Evolutionary conservation across 2,113 vertebrate species (phyloP).

Genomic region (Spheniscus mendiculus): DNA sequence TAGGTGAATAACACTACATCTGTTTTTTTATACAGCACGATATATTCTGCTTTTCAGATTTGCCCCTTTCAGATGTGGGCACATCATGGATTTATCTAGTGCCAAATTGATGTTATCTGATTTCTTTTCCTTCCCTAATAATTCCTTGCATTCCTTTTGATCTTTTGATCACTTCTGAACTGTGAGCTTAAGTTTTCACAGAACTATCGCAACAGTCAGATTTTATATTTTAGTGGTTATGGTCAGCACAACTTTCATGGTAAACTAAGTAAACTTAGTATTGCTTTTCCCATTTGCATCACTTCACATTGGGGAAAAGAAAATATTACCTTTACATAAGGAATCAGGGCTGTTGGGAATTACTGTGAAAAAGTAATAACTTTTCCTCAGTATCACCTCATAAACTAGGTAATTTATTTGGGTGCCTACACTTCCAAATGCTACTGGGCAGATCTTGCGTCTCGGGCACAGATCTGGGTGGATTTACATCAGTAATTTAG

Average conservation of each 20-base stretch:
- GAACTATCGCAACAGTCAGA: neutral
- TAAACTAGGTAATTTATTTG: neutral
- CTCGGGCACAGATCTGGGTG: neutral
- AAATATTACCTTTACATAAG: neutral
- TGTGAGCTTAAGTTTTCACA: neutral
- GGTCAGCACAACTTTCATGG: neutral
- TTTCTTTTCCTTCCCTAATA: neutral
- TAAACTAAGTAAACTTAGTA: neutral
- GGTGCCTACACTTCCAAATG: neutral
- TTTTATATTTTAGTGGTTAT: neutral
- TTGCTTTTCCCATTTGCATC: neutral
- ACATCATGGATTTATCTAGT: neutral
- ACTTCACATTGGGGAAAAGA: neutral
- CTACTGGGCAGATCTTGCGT: neutral
- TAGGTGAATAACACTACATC: neutral
- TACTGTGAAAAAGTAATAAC: neutral
- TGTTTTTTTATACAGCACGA: neutral
- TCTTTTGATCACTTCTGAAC: neutral
- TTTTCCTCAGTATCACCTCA: neutral
- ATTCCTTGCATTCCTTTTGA: neutral
- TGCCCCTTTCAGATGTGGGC: neutral
- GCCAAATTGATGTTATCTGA: neutral
- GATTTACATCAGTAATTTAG: neutral
- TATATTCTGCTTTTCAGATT: neutral
- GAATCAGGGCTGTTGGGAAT: neutral